Conservation (phyloP, 2,113 vertebrate genomes). For the Capreolus pygargus region DNA sequence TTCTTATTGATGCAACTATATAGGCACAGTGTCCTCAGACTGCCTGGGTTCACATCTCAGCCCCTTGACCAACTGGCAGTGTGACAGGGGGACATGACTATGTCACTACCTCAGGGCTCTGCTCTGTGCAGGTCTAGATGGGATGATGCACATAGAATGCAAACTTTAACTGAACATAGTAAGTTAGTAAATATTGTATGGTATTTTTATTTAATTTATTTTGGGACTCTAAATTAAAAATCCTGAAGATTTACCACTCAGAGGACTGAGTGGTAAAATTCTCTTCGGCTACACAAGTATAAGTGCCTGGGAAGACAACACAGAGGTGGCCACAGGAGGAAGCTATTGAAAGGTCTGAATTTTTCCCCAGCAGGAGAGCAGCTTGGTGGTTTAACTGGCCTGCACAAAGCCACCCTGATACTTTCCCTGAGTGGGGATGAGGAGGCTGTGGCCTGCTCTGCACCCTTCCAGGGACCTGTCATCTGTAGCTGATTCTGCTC, state of each 20-base stretch:
- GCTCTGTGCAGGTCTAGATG: background rate
- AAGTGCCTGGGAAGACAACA: no score
- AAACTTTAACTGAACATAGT: background rate
- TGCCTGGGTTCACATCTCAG: background rate
- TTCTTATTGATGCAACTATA: background rate
- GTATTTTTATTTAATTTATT: background rate
- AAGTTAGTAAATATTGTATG: background rate
- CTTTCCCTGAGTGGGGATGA: background rate
- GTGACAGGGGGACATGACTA: background rate
- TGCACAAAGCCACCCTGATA: background rate
- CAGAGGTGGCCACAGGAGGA: background rate
- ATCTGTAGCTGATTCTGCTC: background rate
- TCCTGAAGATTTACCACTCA: background rate
- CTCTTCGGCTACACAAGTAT: background rate
- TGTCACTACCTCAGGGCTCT: rapidly evolving
- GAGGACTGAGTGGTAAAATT: background rate
- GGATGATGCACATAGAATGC: background rate
- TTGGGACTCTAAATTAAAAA: background rate
- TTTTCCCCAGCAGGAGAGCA: background rate
- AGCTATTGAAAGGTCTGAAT: background rate
- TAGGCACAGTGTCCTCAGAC: background rate
- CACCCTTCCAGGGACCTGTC: background rate
- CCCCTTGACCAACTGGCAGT: background rate
- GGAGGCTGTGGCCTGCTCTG: background rate
- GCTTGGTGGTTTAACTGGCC: background rate